Percentiles rank a stretch among this genome's conserved stretches.
phyloP scores from a whole-genome alignment of 1,140 invertebrate species.

The Polypedilum pembai region DNA sequence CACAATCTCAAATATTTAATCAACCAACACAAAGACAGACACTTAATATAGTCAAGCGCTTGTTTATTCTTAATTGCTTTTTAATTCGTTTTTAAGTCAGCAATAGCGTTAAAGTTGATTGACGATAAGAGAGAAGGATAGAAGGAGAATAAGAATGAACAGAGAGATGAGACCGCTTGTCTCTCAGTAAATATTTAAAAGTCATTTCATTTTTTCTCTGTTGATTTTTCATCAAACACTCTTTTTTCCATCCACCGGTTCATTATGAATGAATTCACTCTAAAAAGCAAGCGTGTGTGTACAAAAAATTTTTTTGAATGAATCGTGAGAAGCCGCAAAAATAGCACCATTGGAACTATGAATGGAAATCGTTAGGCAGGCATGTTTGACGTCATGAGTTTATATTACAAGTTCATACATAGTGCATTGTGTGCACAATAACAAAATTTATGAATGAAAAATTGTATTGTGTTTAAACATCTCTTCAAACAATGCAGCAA shows the following conservation, averaged over 20 bases:
- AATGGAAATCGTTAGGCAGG: background rate
- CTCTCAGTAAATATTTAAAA: background rate
- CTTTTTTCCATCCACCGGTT: background rate
- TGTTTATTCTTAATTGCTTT: constrained; percentile 22
- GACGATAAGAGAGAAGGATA: background rate
- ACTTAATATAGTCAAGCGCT: background rate
- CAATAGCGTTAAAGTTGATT: background rate
- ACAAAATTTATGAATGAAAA: constrained; percentile 23
- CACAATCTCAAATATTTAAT: constrained; percentile 25
- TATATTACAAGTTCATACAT: background rate
- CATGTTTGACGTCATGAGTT: background rate
- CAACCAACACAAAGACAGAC: constrained; percentile 23
- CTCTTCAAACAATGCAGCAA: background rate
- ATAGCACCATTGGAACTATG: background rate
- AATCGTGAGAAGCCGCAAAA: constrained; percentile 1
- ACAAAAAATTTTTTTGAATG: background rate
- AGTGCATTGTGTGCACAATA: constrained; percentile 9
- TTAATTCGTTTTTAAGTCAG: constrained; percentile 21
- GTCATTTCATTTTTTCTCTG: background rate
- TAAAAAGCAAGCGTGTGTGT: background rate
- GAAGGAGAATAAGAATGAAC: background rate
- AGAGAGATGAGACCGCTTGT: background rate
- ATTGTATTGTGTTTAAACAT: background rate
- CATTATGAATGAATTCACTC: background rate
- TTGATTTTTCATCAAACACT: background rate